Evolutionary conservation across 2,888 invertebrate genomes (phyloP).

Genomic region (Harpalus rufipes): DNA sequence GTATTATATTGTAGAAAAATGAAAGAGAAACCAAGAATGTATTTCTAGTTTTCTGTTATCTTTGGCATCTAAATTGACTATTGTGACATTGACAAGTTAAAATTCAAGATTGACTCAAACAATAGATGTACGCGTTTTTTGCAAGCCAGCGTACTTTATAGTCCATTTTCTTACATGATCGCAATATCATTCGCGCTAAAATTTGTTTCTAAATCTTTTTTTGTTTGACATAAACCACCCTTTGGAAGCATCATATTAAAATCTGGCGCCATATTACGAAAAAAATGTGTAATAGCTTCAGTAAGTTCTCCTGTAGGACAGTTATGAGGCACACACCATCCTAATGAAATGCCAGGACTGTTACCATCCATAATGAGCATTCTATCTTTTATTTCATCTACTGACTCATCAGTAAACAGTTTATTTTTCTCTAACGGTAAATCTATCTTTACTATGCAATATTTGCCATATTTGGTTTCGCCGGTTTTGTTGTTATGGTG

Average conservation of each 20-base stretch:
- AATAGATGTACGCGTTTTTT: no score
- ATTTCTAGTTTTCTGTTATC: no score
- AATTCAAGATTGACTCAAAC: no score
- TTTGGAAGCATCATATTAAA: neutral
- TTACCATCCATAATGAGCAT: neutral
- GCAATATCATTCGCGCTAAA: neutral
- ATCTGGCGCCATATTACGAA: neutral
- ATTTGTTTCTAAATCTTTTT: slow-evolving; percentile 24
- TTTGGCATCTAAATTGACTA: no score
- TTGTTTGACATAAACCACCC: slow-evolving; percentile 35
- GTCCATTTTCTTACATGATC: slow-evolving; percentile 2
- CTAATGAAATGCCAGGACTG: slow-evolving; percentile 17
- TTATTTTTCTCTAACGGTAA: neutral
- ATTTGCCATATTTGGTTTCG: slow-evolving; percentile 64
- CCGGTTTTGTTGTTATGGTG: slow-evolving; percentile 27
- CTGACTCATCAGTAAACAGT: neutral
- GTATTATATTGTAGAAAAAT: no score
- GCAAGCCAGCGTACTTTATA: no score
- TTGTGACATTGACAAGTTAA: no score
- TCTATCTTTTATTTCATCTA: neutral
- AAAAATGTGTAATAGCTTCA: neutral
- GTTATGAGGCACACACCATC: slow-evolving; percentile 63
- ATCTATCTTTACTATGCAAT: slow-evolving; percentile 65
- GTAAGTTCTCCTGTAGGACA: slow-evolving; percentile 59
- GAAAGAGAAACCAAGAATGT: no score